Evolutionary conservation across 2,888 invertebrate species (phyloP), one percentile per base, ranked within the genome.

Genomic region (Axea sp.): DNA sequence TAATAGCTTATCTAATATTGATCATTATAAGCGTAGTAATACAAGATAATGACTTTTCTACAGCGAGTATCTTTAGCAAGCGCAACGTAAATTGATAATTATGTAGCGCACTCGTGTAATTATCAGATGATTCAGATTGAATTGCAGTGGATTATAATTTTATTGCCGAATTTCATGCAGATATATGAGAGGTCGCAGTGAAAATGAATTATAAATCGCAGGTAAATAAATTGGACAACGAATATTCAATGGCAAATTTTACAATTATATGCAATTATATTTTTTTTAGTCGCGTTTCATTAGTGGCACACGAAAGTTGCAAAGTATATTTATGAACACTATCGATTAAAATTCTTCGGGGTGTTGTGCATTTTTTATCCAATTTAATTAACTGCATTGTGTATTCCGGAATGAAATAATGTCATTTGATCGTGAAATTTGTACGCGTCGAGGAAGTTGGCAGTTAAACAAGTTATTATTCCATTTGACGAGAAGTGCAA

Each of bases 41-140:
- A 19, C 28, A 33, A 68, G 67, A 59, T 68, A 68, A 68, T 59
- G 49, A 49, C 49, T 59, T 59, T 51, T 59, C 67, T 37, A 57
- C 41, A 1, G 33, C 14, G 14, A 37, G 24, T 41, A 59, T 59
- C 59, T 68, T 59, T 28, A 47, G 33, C 24, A 15, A 47, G 57
- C 11, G 33, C 37, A 24, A 51, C 49, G 4, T 68, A 68, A 68
- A 68, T 51, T 59, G 35, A 41, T 59, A 68, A 59, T 59, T 35
- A 59, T 57, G 41, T 11, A 59, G 49, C 19, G 24, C 45, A 43
- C 67, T 59, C n/a, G 41, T 41, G 26, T 12, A 17, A 57, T 59
- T 59, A 59, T 59, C 49, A 19, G 28, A 24, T 39, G 15, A 47
- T 67, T 49, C 49, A 30, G 33, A 49, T 55, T 9, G 12, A 55